Evolutionary conservation across 2,113 vertebrate genomes (phyloP).

Genomic region (Argyrosomus japonicus): DNA sequence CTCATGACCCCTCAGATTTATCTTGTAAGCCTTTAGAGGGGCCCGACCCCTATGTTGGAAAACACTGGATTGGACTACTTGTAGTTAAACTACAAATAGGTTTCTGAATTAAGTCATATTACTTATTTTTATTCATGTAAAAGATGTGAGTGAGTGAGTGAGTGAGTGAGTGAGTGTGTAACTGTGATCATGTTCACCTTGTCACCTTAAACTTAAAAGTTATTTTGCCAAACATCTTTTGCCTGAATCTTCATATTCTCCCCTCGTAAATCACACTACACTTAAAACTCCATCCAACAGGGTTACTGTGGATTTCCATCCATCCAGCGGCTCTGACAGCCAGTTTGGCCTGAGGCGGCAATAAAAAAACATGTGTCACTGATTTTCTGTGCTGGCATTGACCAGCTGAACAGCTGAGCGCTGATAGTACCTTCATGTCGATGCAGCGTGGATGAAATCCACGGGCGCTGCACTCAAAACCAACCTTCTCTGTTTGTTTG

Average conservation of each 20-base stretch:
- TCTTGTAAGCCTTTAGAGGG: neutral
- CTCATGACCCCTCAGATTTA: neutral
- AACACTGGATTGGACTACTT: neutral
- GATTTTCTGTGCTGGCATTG: constrained; percentile 36
- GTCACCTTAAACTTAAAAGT: neutral
- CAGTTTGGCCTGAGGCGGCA: constrained; percentile 29
- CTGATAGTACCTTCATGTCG: constrained; percentile 19
- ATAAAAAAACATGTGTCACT: constrained; percentile 24
- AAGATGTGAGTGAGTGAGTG: neutral
- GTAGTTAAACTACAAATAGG: too few relatives aligned
- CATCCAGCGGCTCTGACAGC: neutral
- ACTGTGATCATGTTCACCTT: neutral
- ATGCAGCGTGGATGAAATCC: neutral
- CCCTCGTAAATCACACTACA: neutral
- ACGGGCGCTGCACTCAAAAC: neutral
- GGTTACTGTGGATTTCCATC: neutral
- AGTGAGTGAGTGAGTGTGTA: neutral
- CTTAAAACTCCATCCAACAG: neutral
- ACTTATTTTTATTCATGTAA: neutral
- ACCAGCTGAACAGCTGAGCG: constrained; percentile 26
- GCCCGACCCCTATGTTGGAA: neutral
- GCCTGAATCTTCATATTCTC: neutral
- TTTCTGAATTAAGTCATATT: too few relatives aligned
- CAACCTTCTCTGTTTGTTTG: neutral
- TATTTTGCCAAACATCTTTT: neutral